Evolutionary conservation across 2,888 invertebrate genomes (phyloP).

Genomic region (Apamea anceps): DNA sequence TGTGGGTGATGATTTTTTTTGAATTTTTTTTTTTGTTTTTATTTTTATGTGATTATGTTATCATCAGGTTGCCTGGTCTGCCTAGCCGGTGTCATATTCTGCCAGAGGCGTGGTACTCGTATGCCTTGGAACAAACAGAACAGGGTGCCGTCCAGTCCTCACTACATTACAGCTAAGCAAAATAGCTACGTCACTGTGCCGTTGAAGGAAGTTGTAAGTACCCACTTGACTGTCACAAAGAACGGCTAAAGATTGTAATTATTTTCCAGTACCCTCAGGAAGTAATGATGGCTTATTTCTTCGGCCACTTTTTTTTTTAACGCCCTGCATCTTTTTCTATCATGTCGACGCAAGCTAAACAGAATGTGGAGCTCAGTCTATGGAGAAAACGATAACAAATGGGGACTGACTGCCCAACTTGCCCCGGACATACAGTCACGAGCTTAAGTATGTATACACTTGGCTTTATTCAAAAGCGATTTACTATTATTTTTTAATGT

Average conservation of each 20-base stretch:
- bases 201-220: slow-evolving; percentile 92
- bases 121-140: slow-evolving; percentile 87
- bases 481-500: too few species aligned
- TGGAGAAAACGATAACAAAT: neutral
- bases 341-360: neutral
- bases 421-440: too few species aligned
- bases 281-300: neutral
- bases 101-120: slow-evolving; percentile 84
- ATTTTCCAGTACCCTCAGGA: neutral
- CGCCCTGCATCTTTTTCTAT: neutral
- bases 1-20: too few species aligned
- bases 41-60: too few species aligned
- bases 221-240: neutral
- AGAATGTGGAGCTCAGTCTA: neutral
- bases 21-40: too few species aligned
- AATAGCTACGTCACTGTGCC: slow-evolving; percentile 96
- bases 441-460: too few species aligned
- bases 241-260: too few species aligned
- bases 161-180: slow-evolving; percentile 95
- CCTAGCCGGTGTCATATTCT: slow-evolving; percentile 84
- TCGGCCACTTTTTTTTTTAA: too few species aligned
- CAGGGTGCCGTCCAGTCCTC: slow-evolving; percentile 94
- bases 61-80: slow-evolving; percentile 88
- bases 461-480: too few species aligned
- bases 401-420: too few species aligned